phyloP scores from a whole-genome alignment of 2,888 invertebrate genomes.

The Cyaniris semiargus region DNA sequence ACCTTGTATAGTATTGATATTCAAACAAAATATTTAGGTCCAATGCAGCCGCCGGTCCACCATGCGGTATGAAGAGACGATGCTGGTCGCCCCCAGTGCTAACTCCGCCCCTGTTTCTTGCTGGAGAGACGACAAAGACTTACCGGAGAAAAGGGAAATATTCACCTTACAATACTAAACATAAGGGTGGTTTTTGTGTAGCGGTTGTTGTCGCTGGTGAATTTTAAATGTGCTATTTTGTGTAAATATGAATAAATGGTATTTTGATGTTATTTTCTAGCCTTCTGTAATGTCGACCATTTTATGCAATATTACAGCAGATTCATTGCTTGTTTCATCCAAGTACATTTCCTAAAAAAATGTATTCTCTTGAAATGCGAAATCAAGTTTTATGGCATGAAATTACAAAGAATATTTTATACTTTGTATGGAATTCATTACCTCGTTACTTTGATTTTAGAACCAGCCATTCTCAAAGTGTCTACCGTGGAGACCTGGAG shows the following conservation, averaged over 20 bases:
- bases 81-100: constrained; percentile 52
- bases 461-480: too few species aligned
- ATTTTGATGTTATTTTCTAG: neutral
- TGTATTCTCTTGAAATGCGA: too few species aligned
- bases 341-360: too few species aligned
- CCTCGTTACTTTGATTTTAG: too few species aligned
- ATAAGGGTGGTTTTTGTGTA: neutral
- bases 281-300: neutral
- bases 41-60: constrained; percentile 46
- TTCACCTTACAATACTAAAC: constrained; percentile 51
- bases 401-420: too few species aligned
- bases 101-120: constrained; percentile 59
- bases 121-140: constrained; percentile 48
- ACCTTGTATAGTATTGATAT: too few species aligned
- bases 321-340: too few species aligned
- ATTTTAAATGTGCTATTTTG: neutral
- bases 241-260: neutral
- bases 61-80: constrained; percentile 58
- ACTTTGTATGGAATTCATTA: too few species aligned
- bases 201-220: neutral
- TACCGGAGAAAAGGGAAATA: constrained; percentile 37
- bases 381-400: too few species aligned
- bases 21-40: constrained; percentile 34
- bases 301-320: neutral
- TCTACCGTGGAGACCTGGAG: too few species aligned